phyloP scores from a whole-genome alignment of 2,113 vertebrate genomes.

The Nothoprocta pentlandii region DNA sequence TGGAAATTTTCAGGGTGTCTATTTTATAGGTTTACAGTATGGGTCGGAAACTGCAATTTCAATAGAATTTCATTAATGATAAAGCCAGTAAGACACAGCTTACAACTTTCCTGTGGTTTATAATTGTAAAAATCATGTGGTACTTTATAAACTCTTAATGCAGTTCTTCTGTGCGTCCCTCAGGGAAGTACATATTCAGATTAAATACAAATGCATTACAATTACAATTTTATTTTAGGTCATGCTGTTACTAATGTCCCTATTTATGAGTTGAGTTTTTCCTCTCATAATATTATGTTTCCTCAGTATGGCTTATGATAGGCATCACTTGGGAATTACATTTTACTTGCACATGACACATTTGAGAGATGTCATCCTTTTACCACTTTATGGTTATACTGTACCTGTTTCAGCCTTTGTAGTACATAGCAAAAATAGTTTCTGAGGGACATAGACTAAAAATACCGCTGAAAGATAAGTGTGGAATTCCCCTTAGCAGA shows the following conservation, averaged over 20 bases:
- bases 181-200: neutral
- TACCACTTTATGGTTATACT: conserved; percentile 27
- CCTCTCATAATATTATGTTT: neutral
- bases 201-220: neutral
- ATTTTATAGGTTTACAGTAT: neutral
- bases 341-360: conserved; percentile 40
- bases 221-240: conserved; percentile 40
- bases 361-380: conserved; percentile 40
- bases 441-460: conserved; percentile 51
- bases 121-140: neutral
- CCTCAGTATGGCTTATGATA: neutral
- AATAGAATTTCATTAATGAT: neutral
- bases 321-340: neutral
- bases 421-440: conserved; percentile 67
- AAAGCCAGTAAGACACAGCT: neutral
- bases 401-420: neutral
- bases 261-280: neutral
- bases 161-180: neutral
- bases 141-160: neutral
- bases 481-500: neutral
- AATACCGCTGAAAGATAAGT: conserved; percentile 60
- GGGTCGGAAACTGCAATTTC: neutral
- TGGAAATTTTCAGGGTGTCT: neutral
- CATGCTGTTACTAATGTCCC: neutral
- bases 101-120: neutral